A percentile compares a stretch with the other conserved stretches of the same genome.
These are phyloP conservation scores for Dorcus parallelipipedus DNA, from an alignment of 2,888 invertebrate species.

Conservation along the genomic window DNA sequence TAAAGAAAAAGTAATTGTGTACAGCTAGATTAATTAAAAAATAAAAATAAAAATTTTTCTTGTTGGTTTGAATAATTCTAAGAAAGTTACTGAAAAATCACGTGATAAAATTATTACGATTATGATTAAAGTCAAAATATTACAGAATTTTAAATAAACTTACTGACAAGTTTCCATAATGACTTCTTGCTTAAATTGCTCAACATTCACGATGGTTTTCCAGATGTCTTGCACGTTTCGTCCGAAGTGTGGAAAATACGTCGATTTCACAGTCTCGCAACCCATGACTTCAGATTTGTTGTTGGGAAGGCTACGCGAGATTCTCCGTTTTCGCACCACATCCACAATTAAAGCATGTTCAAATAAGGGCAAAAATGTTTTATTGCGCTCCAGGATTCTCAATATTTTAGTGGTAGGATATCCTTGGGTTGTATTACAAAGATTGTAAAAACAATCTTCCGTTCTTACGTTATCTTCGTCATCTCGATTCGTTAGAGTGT, in stretches of 20 bases:
- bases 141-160: neutral
- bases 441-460: too few relatives aligned
- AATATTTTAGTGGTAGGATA: too few relatives aligned
- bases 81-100: neutral
- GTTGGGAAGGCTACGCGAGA: too few relatives aligned
- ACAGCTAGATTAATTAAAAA: neutral
- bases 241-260: conserved; percentile 1
- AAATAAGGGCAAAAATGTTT: too few relatives aligned
- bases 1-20: neutral
- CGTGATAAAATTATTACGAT: too few relatives aligned
- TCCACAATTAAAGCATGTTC: too few relatives aligned
- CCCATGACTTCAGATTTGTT: too few relatives aligned
- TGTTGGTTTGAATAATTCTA: neutral
- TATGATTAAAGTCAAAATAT: neutral
- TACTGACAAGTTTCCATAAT: conserved; percentile 8
- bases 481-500: too few relatives aligned
- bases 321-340: too few relatives aligned
- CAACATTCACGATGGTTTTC: conserved; percentile 11
- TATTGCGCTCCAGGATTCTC: too few relatives aligned
- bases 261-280: conserved; percentile 1
- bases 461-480: too few relatives aligned
- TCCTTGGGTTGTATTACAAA: too few relatives aligned
- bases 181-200: conserved; percentile 1
- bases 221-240: neutral
- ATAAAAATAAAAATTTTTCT: neutral